Conservation (phyloP, 1,140 invertebrate species). For the Lepidurus packardi region DNA sequence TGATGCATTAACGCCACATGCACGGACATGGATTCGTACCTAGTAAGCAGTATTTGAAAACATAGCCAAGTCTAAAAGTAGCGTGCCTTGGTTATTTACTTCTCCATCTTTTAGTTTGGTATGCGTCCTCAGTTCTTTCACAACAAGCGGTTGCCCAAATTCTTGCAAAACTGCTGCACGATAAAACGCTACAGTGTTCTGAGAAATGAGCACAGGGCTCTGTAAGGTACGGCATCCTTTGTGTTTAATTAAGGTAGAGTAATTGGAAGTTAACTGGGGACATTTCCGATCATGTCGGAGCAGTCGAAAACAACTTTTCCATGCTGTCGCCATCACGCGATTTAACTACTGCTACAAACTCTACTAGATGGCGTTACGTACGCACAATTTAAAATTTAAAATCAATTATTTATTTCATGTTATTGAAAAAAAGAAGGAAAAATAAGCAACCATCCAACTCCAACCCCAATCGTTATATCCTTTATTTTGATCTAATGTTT, state of each 20-base stretch:
- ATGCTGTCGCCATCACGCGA: not conserved
- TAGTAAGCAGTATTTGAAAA: slow-evolving; percentile 41
- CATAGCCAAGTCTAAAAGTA: too few relatives aligned
- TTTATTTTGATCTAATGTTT: too few relatives aligned
- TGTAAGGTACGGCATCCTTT: not conserved
- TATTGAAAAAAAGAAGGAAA: too few relatives aligned
- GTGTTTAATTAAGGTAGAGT: not conserved
- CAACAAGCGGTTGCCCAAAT: slow-evolving; percentile 46
- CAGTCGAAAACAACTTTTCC: slow-evolving; percentile 13
- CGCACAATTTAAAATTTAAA: too few relatives aligned
- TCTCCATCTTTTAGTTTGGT: slow-evolving; percentile 42
- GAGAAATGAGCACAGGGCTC: not conserved
- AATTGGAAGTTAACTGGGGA: slow-evolving; percentile 3
- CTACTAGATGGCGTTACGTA: not conserved
- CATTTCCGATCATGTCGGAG: slow-evolving; percentile 12
- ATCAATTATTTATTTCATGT: too few relatives aligned
- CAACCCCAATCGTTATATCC: too few relatives aligned
- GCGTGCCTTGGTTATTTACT: slow-evolving; percentile 40
- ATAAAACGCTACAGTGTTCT: not conserved
- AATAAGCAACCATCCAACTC: too few relatives aligned
- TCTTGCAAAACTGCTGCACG: slow-evolving; percentile 49
- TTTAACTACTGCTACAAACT: not conserved
- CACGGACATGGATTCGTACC: slow-evolving; percentile 54
- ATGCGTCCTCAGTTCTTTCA: slow-evolving; percentile 44
- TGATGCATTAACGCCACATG: slow-evolving; percentile 55